Base-by-base conservation (phyloP, 2,888 invertebrate genomes). In the Eugnorisma glareosa region DNA sequence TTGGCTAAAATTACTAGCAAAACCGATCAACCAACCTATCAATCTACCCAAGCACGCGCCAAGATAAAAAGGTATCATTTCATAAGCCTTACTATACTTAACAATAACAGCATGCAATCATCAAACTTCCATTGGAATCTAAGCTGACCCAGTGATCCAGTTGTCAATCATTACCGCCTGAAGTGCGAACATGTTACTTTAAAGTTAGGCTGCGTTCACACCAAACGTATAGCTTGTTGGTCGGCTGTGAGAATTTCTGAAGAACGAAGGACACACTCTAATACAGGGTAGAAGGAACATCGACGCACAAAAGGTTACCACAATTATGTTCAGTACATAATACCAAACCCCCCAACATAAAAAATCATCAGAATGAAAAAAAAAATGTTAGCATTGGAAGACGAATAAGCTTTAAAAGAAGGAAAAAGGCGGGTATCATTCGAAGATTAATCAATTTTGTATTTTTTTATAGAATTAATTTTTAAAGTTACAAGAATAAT, bases 111-210 rank as follows among this genome's bases (percentile, higher is more conserved):
- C 31, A 21, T 66, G 28, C 35, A 59, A 82, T 85, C 61, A 77
- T 64, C 35, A 28, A 40, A n/a, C 45, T 15, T 18, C 48, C 59
- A 79, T 45, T 43, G 45, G 82, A 40, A 85, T 73, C 10, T 54
- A 68, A n/a, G 18, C 76, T 85, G 82, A 75, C 83, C 86, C 35
- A 79, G 83, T 83, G 69, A 72, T 86, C 79, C 69, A 72, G 1
- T 74, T 86, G 69, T 78, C 86, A 86, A 79, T 83, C 83, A 86
- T 69, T 61, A 86, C 61, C 45, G 24, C 40, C 67, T 45, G 24
- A 72, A 59, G 83, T 84, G 83, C 31, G 51, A 86, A 86, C 85
- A 61, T 70, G 68, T 81, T 85, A 71, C 70, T 71, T 15, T 68
- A 61, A 68, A 24, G 40, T 67, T 63, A 59, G 40, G 64, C 18